Evolutionary conservation across 2,113 vertebrate genomes (phyloP).

Genomic region (Probosciger aterrimus): DNA sequence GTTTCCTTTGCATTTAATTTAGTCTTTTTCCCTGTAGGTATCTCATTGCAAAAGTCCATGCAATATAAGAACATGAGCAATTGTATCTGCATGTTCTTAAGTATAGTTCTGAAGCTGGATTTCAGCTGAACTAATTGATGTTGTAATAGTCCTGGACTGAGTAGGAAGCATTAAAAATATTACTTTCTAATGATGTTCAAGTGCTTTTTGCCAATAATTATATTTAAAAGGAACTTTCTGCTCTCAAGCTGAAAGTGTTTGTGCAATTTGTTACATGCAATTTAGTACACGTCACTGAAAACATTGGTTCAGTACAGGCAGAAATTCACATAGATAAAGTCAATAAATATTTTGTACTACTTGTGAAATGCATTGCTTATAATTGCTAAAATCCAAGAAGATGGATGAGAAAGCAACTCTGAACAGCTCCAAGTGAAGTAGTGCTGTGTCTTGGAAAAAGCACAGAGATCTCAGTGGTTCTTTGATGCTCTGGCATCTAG

Average conservation of each 20-base stretch:
- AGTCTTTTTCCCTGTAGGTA: background rate
- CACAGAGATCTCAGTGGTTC: background rate
- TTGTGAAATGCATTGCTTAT: background rate
- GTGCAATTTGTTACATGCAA: background rate
- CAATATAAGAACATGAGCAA: background rate
- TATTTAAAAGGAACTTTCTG: background rate
- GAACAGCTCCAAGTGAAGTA: background rate
- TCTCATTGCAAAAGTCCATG: background rate
- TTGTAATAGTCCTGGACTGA: background rate
- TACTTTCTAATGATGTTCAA: background rate
- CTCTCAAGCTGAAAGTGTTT: background rate
- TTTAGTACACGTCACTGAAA: background rate
- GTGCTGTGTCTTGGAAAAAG: background rate
- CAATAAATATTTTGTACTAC: background rate
- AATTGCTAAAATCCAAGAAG: background rate
- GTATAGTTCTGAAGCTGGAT: background rate
- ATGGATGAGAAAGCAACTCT: background rate
- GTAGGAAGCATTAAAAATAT: background rate
- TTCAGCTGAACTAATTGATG: background rate
- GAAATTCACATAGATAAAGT: background rate
- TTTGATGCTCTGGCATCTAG: background rate
- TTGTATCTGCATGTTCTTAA: background rate
- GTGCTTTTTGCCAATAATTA: background rate
- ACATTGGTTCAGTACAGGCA: background rate
- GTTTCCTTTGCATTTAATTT: background rate